Percentiles rank a stretch among this genome's conserved stretches.
Conservation (phyloP, 2,797 vertebrate species). For the Ctenopoma multispine region DNA sequence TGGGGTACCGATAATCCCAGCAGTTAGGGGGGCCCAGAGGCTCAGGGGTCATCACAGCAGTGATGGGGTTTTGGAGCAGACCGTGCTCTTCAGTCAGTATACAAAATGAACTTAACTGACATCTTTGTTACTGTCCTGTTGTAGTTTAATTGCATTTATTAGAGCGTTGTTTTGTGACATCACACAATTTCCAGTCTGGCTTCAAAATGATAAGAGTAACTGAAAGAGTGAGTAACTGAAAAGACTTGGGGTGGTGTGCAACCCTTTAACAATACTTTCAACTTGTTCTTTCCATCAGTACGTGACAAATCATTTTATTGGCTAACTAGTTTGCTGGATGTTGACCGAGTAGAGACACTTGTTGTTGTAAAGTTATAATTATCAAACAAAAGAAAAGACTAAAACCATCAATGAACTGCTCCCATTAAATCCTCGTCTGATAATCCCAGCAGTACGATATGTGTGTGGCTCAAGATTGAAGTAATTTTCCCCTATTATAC, state of each 20-base stretch:
- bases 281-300: too few relatives aligned
- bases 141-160: neutral
- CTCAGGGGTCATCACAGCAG: conserved; percentile 62
- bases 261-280: neutral
- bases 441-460: too few relatives aligned
- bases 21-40: conserved; percentile 58
- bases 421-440: too few relatives aligned
- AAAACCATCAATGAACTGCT: neutral
- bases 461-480: neutral
- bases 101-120: too few relatives aligned
- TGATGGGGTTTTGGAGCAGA: conserved; percentile 78
- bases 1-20: conserved; percentile 37
- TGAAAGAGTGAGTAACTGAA: neutral
- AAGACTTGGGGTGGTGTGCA: neutral
- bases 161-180: neutral
- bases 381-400: neutral
- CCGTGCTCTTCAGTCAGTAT: conserved; percentile 72
- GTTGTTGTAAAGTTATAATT: neutral
- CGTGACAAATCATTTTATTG: neutral
- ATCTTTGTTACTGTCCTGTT: neutral
- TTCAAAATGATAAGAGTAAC: neutral
- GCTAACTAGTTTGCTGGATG: neutral
- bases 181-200: neutral
- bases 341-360: neutral
- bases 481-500: neutral